Conservation (phyloP, 2,888 invertebrate genomes). For the Eilema caniola region DNA sequence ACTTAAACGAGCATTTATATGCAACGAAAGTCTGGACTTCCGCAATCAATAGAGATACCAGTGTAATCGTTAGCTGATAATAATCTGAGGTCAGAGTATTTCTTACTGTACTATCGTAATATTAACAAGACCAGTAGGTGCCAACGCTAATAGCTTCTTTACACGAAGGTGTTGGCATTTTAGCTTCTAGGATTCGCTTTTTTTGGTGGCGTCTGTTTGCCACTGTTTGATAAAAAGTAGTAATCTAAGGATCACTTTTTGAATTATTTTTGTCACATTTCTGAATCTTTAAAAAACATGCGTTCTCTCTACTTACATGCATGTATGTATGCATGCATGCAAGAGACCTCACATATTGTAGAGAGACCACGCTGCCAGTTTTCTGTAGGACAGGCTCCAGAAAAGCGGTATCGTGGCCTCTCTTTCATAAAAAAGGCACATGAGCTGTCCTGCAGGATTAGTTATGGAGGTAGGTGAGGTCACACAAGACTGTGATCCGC, state of each 20-base stretch:
- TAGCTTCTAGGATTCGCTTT: not conserved
- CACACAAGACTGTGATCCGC: not conserved
- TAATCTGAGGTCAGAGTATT: constrained; percentile 18
- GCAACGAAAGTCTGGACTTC: constrained; percentile 20
- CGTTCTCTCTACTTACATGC: too few relatives aligned
- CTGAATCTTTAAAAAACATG: too few relatives aligned
- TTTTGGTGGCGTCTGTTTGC: too few relatives aligned
- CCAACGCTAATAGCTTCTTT: not conserved
- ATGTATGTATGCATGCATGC: too few relatives aligned
- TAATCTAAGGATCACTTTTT: too few relatives aligned
- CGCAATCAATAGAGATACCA: constrained; percentile 21
- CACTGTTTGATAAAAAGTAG: too few relatives aligned
- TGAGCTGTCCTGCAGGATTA: not conserved
- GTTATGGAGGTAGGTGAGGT: not conserved
- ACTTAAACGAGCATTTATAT: constrained; percentile 19
- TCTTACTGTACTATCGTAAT: constrained; percentile 8
- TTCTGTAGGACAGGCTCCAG: not conserved
- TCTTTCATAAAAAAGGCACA: not conserved
- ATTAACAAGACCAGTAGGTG: not conserved
- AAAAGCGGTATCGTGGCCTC: not conserved
- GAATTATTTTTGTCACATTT: too few relatives aligned
- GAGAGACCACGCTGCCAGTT: too few relatives aligned
- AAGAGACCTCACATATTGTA: too few relatives aligned
- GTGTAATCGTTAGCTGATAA: constrained; percentile 18
- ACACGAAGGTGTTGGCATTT: constrained; percentile 3